Evolutionary conservation across 2,888 invertebrate genomes (phyloP).

Genomic region (Scaptodrosophila latifasciaeformis): DNA sequence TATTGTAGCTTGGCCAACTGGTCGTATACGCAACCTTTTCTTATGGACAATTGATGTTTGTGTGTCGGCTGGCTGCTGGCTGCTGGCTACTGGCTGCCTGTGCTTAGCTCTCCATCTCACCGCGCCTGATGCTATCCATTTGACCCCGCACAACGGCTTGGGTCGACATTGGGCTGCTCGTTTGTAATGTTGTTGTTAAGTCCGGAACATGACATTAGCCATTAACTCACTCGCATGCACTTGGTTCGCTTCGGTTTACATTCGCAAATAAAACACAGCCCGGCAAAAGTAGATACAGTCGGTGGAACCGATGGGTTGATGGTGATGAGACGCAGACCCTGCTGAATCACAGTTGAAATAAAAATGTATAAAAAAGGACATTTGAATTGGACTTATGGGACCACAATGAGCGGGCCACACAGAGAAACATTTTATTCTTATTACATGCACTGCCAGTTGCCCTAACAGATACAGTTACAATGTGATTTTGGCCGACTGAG

Average conservation of each 20-base stretch:
- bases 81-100: conserved; percentile 33
- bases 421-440: conserved; percentile 64
- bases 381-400: conserved; percentile 72
- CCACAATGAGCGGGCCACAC: conserved; percentile 50
- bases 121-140: no score
- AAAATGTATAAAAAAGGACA: conserved; percentile 71
- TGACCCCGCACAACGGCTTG: no score
- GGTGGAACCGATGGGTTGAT: conserved; percentile 11
- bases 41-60: conserved; percentile 68
- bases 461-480: background rate
- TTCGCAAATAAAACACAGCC: conserved; percentile 67
- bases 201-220: conserved; percentile 70
- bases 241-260: conserved; percentile 62
- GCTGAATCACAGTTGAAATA: conserved; percentile 66
- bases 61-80: conserved; percentile 36
- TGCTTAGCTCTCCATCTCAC: background rate
- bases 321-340: conserved; percentile 27
- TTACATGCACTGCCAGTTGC: conserved; percentile 44
- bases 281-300: conserved; percentile 20
- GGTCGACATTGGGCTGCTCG: conserved; percentile 41
- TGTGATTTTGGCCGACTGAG: background rate
- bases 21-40: conserved; percentile 67
- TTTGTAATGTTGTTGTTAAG: conserved; percentile 66
- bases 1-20: conserved; percentile 9
- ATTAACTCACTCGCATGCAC: conserved; percentile 69